phyloP scores from a whole-genome alignment of 2,888 invertebrate genomes.

The Crioceris asparagi region DNA sequence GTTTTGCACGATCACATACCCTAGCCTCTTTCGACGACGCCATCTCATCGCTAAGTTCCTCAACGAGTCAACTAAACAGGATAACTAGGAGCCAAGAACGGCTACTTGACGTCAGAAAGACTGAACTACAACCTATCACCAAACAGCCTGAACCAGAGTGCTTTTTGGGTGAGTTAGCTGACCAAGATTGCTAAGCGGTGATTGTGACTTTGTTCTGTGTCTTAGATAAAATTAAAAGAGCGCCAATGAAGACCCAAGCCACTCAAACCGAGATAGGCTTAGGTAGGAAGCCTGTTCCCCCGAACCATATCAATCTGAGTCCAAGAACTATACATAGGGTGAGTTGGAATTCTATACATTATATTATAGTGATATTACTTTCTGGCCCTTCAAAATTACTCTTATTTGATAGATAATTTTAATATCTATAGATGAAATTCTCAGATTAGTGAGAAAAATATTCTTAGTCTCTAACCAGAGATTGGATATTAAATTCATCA shows the following conservation, averaged over 20 bases:
- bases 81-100: slow-evolving; percentile 55
- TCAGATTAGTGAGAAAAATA: too few relatives aligned
- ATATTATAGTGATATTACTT: too few relatives aligned
- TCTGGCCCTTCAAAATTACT: too few relatives aligned
- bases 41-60: slow-evolving; percentile 37
- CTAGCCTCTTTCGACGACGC: slow-evolving; percentile 75
- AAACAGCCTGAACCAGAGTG: slow-evolving; percentile 43
- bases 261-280: slow-evolving; percentile 77
- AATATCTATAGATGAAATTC: too few relatives aligned
- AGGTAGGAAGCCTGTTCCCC: slow-evolving; percentile 59
- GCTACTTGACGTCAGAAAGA: slow-evolving; percentile 61
- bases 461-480: too few relatives aligned
- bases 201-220: slow-evolving; percentile 23
- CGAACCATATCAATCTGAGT: slow-evolving; percentile 61
- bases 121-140: slow-evolving; percentile 38
- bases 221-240: slow-evolving; percentile 69
- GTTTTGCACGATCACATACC: slow-evolving; percentile 81
- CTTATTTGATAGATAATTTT: too few relatives aligned
- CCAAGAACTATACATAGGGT: slow-evolving; percentile 74
- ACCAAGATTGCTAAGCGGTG: neutral
- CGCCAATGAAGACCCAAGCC: slow-evolving; percentile 85
- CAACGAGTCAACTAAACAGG: slow-evolving; percentile 33
- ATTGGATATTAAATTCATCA: too few relatives aligned
- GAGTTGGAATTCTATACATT: too few relatives aligned
- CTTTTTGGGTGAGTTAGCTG: slow-evolving; percentile 43